These are phyloP conservation scores for Marisa cornuarietis DNA, from an alignment of 1,140 invertebrate species.

Conservation along the genomic window DNA sequence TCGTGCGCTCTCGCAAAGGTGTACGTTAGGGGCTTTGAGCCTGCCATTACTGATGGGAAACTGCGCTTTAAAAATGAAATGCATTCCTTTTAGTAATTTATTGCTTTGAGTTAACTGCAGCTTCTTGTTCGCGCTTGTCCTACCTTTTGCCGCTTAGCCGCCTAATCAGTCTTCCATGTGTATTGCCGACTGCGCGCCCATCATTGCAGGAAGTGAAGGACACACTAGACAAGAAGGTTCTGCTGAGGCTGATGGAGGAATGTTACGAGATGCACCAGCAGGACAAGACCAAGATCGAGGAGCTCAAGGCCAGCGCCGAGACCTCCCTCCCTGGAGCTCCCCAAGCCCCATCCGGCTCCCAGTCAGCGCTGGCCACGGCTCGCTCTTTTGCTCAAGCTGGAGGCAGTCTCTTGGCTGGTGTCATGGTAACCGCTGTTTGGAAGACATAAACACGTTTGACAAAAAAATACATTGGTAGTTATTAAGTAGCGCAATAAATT, in stretches of 20 bases:
- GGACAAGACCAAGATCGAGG: constrained; percentile 59
- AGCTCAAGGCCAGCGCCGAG: constrained; percentile 45
- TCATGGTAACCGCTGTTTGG: constrained; percentile 33
- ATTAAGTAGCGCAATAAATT: no score
- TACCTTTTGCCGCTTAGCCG: neutral
- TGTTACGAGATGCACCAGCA: constrained; percentile 62
- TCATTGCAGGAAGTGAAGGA: constrained; percentile 63
- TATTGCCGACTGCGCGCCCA: neutral
- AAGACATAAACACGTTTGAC: no score
- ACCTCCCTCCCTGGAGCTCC: constrained; percentile 16
- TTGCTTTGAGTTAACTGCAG: neutral
- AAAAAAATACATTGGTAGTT: no score
- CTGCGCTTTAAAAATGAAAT: no score
- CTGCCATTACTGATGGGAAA: no score
- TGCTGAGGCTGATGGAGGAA: constrained; percentile 59
- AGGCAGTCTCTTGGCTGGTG: constrained; percentile 41
- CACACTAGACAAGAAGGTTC: constrained; percentile 64
- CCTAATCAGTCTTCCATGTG: neutral
- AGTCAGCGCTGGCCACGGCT: constrained; percentile 39
- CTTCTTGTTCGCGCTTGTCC: neutral
- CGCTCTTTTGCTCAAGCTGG: constrained; percentile 45
- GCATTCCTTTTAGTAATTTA: neutral
- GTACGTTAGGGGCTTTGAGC: no score
- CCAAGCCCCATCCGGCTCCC: constrained; percentile 16
- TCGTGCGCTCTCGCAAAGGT: no score